Evolutionary conservation across 2,113 vertebrate species (phyloP).

Genomic region (Danio rerio): GRCz12tu NC_133178.1:14357001-14357500

Average conservation of each 20-base stretch:
- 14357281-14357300: conserved; percentile 56
- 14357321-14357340: conserved; percentile 25
- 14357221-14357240: conserved; percentile 50
- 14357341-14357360: background rate
- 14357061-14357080: conserved; percentile 14
- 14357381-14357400: background rate
- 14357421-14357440: background rate
- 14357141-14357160: background rate
- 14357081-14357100: conserved; percentile 20
- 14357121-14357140: background rate
- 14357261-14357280: background rate
- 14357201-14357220: conserved; percentile 49
- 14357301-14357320: conserved; percentile 54
- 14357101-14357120: conserved; percentile 1
- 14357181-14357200: conserved; percentile 49
- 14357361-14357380: too few species aligned
- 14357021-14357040: conserved; percentile 6
- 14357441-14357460: conserved; percentile 12
- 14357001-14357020: conserved; percentile 21
- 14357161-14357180: conserved; percentile 41
- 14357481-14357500: too few species aligned
- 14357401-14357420: background rate
- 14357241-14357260: background rate
- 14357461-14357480: conserved; percentile 18
- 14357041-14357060: background rate